Evolutionary conservation across 2,113 vertebrate genomes (phyloP).

Genomic region (Phaethornis superciliosus): DNA sequence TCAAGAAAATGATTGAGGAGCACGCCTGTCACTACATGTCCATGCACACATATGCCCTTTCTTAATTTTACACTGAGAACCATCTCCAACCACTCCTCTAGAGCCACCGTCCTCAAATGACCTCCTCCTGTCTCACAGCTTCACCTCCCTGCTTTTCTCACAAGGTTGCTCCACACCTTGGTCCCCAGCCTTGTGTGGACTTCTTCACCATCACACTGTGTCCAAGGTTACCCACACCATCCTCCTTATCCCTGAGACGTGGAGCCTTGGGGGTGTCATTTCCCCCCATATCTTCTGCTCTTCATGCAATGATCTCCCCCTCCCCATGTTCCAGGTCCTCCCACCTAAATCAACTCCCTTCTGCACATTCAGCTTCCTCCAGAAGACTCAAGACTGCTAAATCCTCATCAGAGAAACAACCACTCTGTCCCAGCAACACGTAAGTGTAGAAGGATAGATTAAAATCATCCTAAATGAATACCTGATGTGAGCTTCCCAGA

Average conservation of each 20-base stretch:
- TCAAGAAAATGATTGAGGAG: neutral
- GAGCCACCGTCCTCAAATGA: neutral
- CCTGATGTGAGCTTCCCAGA: constrained; percentile 36
- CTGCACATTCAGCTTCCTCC: neutral
- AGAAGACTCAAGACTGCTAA: neutral
- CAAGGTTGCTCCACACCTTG: neutral
- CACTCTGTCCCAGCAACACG: neutral
- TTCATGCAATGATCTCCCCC: neutral
- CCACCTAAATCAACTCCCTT: constrained; percentile 19
- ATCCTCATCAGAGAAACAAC: constrained; percentile 9
- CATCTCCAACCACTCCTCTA: neutral
- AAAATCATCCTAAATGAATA: constrained; percentile 42
- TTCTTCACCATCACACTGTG: neutral
- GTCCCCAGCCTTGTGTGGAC: neutral
- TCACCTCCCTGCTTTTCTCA: neutral
- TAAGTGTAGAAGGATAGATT: constrained; percentile 36
- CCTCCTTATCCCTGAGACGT: neutral
- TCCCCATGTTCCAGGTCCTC: neutral
- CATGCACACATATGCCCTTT: neutral
- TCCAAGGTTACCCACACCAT: neutral
- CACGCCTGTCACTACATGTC: neutral
- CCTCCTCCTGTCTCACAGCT: neutral
- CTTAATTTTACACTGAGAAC: neutral
- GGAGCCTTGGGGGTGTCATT: neutral
- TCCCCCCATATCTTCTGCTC: neutral